Conservation (phyloP, 2,888 invertebrate genomes). For the Troides aeacus region DNA sequence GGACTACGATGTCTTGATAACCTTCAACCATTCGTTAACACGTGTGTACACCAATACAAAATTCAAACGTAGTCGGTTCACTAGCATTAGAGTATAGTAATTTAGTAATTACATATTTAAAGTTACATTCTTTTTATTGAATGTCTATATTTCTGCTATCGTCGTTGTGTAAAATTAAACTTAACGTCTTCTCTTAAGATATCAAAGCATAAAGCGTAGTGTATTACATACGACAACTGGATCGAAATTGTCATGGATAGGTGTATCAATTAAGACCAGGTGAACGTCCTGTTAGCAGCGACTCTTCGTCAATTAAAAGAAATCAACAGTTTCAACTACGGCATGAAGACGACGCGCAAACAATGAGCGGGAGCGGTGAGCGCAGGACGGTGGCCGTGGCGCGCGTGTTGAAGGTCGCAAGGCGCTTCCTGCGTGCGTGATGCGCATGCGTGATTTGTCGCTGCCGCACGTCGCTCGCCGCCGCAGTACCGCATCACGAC, state of each 20-base stretch:
- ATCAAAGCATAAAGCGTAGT: too few species aligned
- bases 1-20: slow-evolving; percentile 58
- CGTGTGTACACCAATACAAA: not conserved
- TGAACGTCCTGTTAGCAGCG: too few species aligned
- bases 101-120: not conserved
- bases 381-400: slow-evolving; percentile 64
- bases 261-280: too few species aligned
- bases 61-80: too few species aligned
- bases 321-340: slow-evolving; percentile 15
- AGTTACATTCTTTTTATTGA: too few species aligned
- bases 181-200: too few species aligned
- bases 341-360: slow-evolving; percentile 39
- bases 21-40: slow-evolving; percentile 53
- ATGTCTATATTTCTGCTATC: too few species aligned
- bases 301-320: not conserved
- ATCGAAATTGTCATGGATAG: too few species aligned
- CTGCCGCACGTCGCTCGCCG: slow-evolving; percentile 11
- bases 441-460: slow-evolving; percentile 54
- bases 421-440: slow-evolving; percentile 77
- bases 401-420: slow-evolving; percentile 68
- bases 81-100: not conserved
- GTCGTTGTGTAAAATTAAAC: too few species aligned
- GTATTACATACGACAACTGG: too few species aligned
- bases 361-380: slow-evolving; percentile 55
- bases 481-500: slow-evolving; percentile 33